These are phyloP conservation scores for Hemicrepidius hirtus DNA, from an alignment of 2,888 invertebrate species.

Conservation along the genomic window DNA sequence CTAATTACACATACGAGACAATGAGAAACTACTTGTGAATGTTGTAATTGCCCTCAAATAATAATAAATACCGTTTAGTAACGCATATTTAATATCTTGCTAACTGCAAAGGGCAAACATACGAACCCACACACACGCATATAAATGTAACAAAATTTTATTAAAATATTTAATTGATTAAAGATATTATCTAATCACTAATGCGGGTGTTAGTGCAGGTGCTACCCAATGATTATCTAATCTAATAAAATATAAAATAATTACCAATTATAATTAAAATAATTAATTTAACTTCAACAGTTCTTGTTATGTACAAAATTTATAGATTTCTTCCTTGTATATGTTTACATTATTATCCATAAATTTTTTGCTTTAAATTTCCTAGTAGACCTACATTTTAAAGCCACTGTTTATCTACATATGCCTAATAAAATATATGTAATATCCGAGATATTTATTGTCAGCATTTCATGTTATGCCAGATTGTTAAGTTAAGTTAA, in stretches of 20 bases:
- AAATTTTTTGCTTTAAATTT: neutral
- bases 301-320: too few species aligned
- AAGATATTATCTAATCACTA: conserved; percentile 6
- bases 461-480: too few species aligned
- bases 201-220: conserved; percentile 11
- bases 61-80: conserved; percentile 24
- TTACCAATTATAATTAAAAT: neutral
- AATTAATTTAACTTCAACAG: neutral
- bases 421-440: too few species aligned
- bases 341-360: neutral
- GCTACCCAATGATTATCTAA: conserved; percentile 2
- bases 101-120: too few species aligned
- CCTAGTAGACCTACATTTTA: conserved; percentile 8
- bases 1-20: conserved; percentile 39
- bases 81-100: conserved; percentile 11
- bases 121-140: neutral
- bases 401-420: neutral
- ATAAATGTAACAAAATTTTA: conserved; percentile 10
- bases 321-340: conserved; percentile 1
- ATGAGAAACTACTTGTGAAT: conserved; percentile 34
- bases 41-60: conserved; percentile 34
- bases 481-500: too few species aligned
- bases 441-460: too few species aligned
- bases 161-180: conserved; percentile 17
- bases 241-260: conserved; percentile 1